A percentile compares a stretch with the other conserved stretches of the same genome.
Evolutionary conservation across 2,888 invertebrate species (phyloP).

Genomic region (Monoplex corrugatus): DNA sequence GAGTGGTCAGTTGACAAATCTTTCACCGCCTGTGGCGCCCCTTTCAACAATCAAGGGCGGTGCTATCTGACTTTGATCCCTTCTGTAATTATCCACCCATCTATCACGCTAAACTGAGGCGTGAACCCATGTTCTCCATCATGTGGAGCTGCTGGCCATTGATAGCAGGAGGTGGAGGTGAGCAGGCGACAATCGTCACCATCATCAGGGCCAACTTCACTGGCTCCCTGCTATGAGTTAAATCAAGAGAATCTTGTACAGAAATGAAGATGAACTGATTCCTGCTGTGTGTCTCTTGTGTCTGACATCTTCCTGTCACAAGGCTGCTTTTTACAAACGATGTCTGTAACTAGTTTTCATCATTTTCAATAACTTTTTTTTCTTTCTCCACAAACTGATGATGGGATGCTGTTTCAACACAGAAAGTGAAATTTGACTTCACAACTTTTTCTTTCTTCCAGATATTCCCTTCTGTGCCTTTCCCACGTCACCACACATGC

Average conservation of each 20-base stretch:
- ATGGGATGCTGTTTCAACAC: too few relatives aligned
- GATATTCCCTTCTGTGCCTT: too few relatives aligned
- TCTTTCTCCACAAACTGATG: too few relatives aligned
- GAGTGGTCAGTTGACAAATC: slow-evolving; percentile 46
- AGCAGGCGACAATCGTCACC: neutral
- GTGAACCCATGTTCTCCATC: slow-evolving; percentile 40
- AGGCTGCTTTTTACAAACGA: too few relatives aligned
- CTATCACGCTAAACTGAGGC: slow-evolving; percentile 48
- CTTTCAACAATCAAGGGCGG: slow-evolving; percentile 30
- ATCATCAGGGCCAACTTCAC: slow-evolving; percentile 32
- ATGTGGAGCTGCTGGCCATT: too few relatives aligned
- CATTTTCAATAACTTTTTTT: too few relatives aligned
- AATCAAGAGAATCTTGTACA: slow-evolving; percentile 36
- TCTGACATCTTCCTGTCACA: too few relatives aligned
- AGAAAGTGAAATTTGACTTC: too few relatives aligned
- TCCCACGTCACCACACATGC: too few relatives aligned
- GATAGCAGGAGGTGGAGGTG: slow-evolving; percentile 12
- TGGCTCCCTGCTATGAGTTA: neutral
- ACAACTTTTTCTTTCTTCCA: too few relatives aligned
- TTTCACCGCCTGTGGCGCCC: slow-evolving; percentile 10
- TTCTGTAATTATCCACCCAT: slow-evolving; percentile 41
- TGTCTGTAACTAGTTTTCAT: too few relatives aligned
- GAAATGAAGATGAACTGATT: neutral
- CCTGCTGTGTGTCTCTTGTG: too few relatives aligned
- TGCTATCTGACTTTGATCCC: slow-evolving; percentile 41